A percentile compares a stretch with the other conserved stretches of the same genome.
These are phyloP conservation scores for Brienomyrus brachyistius DNA, from an alignment of 2,113 vertebrate species.

Conservation along the genomic window DNA sequence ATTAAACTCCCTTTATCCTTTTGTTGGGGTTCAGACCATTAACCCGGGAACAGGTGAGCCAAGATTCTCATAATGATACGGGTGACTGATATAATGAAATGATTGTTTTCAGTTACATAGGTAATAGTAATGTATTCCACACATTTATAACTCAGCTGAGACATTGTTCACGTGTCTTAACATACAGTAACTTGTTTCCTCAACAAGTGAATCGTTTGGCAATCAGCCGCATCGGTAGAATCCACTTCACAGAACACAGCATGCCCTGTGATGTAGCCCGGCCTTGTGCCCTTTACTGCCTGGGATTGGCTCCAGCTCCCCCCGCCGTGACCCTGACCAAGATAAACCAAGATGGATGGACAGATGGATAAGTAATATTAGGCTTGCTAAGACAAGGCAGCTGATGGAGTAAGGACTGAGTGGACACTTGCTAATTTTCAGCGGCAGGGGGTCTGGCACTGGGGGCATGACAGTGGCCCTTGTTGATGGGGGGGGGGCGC, in stretches of 20 bases:
- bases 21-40: background rate
- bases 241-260: background rate
- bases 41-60: background rate
- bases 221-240: background rate
- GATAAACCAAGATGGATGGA: background rate
- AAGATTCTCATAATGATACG: background rate
- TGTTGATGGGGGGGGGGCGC: background rate
- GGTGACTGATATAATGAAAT: background rate
- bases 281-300: background rate
- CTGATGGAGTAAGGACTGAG: background rate
- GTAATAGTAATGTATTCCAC: background rate
- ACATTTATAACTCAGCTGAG: background rate
- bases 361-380: background rate
- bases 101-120: background rate
- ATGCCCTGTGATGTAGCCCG: background rate
- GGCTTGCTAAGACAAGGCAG: background rate
- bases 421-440: background rate
- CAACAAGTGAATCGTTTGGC: background rate
- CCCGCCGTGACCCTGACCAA: background rate
- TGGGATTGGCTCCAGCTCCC: background rate
- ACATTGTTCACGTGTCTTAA: background rate
- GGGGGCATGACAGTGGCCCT: background rate
- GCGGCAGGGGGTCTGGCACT: background rate
- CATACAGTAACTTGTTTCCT: background rate
- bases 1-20: background rate